Evolutionary conservation across 2,888 invertebrate genomes (phyloP).

Genomic region (Lasioglossum vierecki): DNA sequence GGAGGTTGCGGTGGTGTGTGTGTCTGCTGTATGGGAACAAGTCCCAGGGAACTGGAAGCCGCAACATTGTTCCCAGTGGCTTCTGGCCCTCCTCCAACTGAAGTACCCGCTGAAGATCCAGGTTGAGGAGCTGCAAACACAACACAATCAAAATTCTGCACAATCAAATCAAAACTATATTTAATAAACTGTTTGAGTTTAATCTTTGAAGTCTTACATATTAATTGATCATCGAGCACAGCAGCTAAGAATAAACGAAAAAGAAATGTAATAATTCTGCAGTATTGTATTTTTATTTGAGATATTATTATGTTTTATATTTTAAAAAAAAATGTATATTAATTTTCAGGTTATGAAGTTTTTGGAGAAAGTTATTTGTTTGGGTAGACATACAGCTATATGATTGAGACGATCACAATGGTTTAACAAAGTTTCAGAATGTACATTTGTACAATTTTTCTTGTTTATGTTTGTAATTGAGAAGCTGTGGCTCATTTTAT

Average conservation of each 20-base stretch:
- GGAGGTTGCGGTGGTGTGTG: conserved; percentile 89
- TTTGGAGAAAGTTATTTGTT: background rate
- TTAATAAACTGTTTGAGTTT: background rate
- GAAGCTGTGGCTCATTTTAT: background rate
- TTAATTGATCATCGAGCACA: background rate
- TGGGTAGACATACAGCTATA: background rate
- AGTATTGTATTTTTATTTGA: background rate
- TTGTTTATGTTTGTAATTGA: background rate
- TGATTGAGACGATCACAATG: background rate
- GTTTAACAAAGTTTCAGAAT: background rate
- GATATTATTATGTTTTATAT: background rate
- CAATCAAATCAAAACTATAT: background rate
- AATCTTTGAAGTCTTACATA: conserved; percentile 2
- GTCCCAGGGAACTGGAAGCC: conserved; percentile 83
- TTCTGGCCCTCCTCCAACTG: conserved; percentile 84
- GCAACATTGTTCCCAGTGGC: conserved; percentile 84
- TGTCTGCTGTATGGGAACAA: conserved; percentile 86
- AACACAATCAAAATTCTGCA: conserved; percentile 8
- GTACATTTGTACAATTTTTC: background rate
- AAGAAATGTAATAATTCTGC: conserved; percentile 4
- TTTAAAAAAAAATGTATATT: background rate
- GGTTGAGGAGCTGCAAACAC: conserved; percentile 85
- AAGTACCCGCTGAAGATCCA: conserved; percentile 84
- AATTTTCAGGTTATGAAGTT: background rate
- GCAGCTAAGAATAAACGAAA: background rate